A percentile compares a stretch with the other conserved stretches of the same genome.
These are phyloP conservation scores for Ischnus inquisitorius DNA, from an alignment of 2,888 invertebrate genomes.

Conservation along the genomic window DNA sequence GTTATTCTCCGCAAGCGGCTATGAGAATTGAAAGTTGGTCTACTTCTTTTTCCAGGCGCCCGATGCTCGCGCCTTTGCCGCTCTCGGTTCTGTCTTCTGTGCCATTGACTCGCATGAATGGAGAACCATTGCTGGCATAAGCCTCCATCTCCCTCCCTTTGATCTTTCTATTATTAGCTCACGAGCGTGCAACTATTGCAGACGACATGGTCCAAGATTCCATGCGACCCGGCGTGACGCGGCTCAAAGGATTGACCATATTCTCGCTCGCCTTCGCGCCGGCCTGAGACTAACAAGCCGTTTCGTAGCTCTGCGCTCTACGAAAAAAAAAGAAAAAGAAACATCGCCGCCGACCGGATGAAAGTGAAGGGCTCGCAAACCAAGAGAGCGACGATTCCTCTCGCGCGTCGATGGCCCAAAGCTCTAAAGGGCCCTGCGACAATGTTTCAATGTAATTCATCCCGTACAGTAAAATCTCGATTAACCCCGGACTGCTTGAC, in stretches of 20 bases:
- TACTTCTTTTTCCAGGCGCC: constrained; percentile 57
- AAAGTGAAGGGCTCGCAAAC: constrained; percentile 41
- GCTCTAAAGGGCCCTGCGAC: neutral
- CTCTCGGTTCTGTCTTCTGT: constrained; percentile 17
- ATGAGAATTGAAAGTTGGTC: constrained; percentile 59
- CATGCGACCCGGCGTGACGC: constrained; percentile 42
- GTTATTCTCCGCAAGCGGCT: neutral
- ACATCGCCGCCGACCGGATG: constrained; percentile 65
- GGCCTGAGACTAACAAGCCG: too few species aligned
- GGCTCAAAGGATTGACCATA: constrained; percentile 35
- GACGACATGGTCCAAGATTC: constrained; percentile 62
- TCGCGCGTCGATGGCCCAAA: neutral
- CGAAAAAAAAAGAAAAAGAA: too few species aligned
- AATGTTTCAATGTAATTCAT: neutral
- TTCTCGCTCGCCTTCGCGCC: constrained; percentile 21
- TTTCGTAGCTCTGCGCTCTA: too few species aligned
- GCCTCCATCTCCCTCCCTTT: constrained; percentile 34
- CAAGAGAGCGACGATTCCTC: neutral
- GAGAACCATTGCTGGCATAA: constrained; percentile 22
- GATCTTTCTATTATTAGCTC: constrained; percentile 66
- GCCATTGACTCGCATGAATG: constrained; percentile 48
- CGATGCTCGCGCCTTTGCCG: neutral
- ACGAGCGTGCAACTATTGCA: constrained; percentile 22
- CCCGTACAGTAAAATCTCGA: neutral
- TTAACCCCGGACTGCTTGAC: too few species aligned